Evolutionary conservation across 2,888 invertebrate genomes (phyloP).

Genomic region (Tuta absoluta): DNA sequence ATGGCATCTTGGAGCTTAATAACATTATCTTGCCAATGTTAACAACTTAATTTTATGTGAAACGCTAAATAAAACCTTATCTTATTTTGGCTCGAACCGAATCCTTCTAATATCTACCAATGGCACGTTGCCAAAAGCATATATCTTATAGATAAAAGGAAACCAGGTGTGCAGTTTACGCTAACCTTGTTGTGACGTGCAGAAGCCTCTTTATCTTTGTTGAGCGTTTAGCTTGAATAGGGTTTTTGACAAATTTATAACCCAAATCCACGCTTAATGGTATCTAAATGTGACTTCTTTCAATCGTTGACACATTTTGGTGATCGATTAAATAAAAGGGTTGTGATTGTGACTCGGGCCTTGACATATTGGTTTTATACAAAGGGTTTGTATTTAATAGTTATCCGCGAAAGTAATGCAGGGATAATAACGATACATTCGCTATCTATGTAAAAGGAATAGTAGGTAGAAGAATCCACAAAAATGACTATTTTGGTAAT

Average conservation of each 20-base stretch:
- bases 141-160: slow-evolving; percentile 41
- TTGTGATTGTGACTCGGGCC: slow-evolving; percentile 48
- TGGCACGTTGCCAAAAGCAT: slow-evolving; percentile 38
- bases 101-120: not conserved
- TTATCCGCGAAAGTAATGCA: slow-evolving; percentile 9
- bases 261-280: slow-evolving; percentile 61
- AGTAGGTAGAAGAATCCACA: not conserved
- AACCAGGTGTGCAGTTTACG: slow-evolving; percentile 50
- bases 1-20: not conserved
- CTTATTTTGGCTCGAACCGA: not conserved
- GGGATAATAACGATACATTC: slow-evolving; percentile 1
- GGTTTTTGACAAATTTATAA: slow-evolving; percentile 59
- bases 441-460: slow-evolving; percentile 22
- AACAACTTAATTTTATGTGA: not conserved
- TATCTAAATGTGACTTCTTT: slow-evolving; percentile 55
- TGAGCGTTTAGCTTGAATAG: slow-evolving; percentile 52
- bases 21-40: slow-evolving; percentile 4
- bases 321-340: slow-evolving; percentile 46
- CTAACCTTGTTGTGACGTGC: slow-evolving; percentile 58
- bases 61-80: slow-evolving; percentile 6
- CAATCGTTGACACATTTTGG: slow-evolving; percentile 57
- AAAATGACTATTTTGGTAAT: not conserved
- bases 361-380: slow-evolving; percentile 37
- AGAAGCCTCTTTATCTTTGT: slow-evolving; percentile 47
- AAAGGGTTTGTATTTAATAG: slow-evolving; percentile 1